phyloP scores from a whole-genome alignment of 2,113 vertebrate genomes.

The Empidonax alnorum region DNA sequence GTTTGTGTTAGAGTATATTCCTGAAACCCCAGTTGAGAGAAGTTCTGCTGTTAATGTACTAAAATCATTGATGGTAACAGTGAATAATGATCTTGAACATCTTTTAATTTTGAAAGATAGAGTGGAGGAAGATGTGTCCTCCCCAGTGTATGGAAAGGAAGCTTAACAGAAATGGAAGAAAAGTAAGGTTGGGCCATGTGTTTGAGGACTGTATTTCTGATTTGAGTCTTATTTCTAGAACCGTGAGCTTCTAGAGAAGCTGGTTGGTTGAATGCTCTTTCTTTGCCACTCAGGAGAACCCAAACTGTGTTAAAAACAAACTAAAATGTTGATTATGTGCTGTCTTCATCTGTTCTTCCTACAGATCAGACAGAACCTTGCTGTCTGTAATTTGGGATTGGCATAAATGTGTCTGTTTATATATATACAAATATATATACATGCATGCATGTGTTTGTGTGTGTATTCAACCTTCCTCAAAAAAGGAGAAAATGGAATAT shows the following conservation, averaged over 20 bases:
- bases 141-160: neutral
- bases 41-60: neutral
- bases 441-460: neutral
- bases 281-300: neutral
- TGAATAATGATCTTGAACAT: neutral
- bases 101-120: neutral
- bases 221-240: neutral
- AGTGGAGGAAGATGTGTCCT: neutral
- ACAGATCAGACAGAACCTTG: neutral
- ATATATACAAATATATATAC: neutral
- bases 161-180: neutral
- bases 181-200: neutral
- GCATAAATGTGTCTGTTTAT: neutral
- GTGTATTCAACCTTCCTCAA: neutral
- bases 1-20: neutral
- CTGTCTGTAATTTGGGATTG: neutral
- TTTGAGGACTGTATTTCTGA: neutral
- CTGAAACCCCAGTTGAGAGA: neutral
- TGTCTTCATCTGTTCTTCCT: neutral
- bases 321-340: neutral
- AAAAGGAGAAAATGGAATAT: neutral
- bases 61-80: neutral
- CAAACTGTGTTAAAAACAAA: neutral
- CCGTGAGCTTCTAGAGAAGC: neutral
- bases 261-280: neutral